phyloP scores from a whole-genome alignment of 2,888 invertebrate species.

The Stramonita haemastoma region DNA sequence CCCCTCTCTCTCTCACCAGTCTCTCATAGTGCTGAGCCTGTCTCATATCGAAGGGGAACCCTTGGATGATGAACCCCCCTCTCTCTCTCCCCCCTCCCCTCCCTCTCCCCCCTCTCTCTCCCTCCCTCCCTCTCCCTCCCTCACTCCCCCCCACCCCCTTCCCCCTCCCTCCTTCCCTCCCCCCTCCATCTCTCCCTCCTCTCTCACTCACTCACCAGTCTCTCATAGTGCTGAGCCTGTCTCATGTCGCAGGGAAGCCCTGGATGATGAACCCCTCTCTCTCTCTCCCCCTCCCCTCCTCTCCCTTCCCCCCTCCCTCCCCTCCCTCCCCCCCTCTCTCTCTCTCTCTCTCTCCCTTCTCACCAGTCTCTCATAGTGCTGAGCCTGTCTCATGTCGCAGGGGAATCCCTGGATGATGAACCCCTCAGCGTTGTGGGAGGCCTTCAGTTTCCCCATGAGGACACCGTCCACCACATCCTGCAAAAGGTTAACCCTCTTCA shows the following conservation, averaged over 20 bases:
- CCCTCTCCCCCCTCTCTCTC: too few species aligned
- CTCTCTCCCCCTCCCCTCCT: too few species aligned
- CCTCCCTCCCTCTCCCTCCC: too few species aligned
- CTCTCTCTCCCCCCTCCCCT: too few species aligned
- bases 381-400: slow-evolving; percentile 75
- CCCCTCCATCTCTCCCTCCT: too few species aligned
- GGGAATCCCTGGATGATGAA: slow-evolving; percentile 79
- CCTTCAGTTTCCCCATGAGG: slow-evolving; percentile 71
- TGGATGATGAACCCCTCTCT: slow-evolving; percentile 77
- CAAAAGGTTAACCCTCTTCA: neutral
- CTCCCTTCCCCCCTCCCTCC: too few species aligned
- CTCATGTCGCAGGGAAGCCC: slow-evolving; percentile 78
- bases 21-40: slow-evolving; percentile 75
- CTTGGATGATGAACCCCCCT: slow-evolving; percentile 78
- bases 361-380: slow-evolving; percentile 71
- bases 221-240: slow-evolving; percentile 75
- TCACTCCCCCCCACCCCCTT: too few species aligned
- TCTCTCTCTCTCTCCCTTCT: slow-evolving; percentile 17
- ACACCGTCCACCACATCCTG: slow-evolving; percentile 77
- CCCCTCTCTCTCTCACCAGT: slow-evolving; percentile 52
- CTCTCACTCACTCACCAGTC: slow-evolving; percentile 52
- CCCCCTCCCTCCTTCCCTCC: too few species aligned
- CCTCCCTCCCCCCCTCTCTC: too few species aligned
- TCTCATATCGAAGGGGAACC: slow-evolving; percentile 77
- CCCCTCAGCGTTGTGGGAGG: slow-evolving; percentile 74